These are phyloP conservation scores for Urocitellus parryii DNA, from an alignment of 2,113 vertebrate species.

Conservation along the genomic window DNA sequence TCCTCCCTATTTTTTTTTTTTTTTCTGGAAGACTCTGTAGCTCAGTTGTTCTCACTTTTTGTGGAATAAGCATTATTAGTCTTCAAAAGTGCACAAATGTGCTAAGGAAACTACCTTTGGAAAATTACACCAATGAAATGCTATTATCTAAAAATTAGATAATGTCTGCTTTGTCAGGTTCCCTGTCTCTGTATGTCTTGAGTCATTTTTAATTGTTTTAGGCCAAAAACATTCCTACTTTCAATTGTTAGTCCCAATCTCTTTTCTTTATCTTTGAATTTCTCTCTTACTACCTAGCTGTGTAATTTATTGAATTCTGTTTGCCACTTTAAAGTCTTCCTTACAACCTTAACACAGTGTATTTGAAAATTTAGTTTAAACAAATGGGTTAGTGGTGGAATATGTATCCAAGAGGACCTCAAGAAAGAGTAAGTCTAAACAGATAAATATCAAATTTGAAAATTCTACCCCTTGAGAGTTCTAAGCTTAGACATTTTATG, in stretches of 20 bases:
- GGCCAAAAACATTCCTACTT: background rate
- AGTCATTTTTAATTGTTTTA: background rate
- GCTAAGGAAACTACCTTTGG: background rate
- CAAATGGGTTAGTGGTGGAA: background rate
- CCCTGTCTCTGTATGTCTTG: background rate
- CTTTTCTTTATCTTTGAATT: background rate
- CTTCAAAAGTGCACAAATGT: background rate
- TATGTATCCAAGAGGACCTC: background rate
- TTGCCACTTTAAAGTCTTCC: background rate
- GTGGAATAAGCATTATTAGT: background rate
- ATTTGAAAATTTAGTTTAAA: background rate
- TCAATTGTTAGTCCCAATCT: background rate
- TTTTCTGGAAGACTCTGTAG: background rate
- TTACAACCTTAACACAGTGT: background rate
- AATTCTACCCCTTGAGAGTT: background rate
- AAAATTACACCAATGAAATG: background rate
- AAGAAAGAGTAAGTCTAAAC: background rate
- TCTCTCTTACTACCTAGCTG: background rate
- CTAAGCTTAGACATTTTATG: background rate
- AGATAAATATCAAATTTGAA: background rate
- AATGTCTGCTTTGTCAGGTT: background rate
- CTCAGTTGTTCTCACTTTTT: background rate
- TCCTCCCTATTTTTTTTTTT: fast-evolving
- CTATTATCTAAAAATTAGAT: background rate
- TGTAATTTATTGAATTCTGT: background rate